Evolutionary conservation across 2,888 invertebrate genomes (phyloP).

Genomic region (Ophion slaviceki): DNA sequence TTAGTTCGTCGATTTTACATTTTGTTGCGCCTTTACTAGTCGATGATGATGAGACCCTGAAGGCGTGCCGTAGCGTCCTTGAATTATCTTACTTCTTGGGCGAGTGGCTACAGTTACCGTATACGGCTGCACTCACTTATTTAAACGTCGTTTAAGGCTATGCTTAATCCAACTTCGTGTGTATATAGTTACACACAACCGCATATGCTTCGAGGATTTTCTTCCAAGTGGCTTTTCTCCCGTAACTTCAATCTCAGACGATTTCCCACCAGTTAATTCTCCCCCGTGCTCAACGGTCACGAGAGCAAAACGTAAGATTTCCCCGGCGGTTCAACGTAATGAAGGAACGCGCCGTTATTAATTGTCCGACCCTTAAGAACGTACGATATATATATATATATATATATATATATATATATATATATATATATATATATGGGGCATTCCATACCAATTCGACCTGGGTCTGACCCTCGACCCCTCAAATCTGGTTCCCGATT

Average conservation of each 20-base stretch:
- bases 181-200: conserved; percentile 8
- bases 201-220: conserved; percentile 30
- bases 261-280: conserved; percentile 39
- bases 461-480: too few species aligned
- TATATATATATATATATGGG: too few species aligned
- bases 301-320: conserved; percentile 57
- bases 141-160: conserved; percentile 44
- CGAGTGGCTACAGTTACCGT: conserved; percentile 20
- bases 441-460: too few species aligned
- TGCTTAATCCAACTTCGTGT: conserved; percentile 39
- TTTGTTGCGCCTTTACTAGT: background rate
- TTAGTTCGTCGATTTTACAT: conserved; percentile 29
- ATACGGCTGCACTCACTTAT: conserved; percentile 11
- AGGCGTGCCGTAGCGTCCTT: conserved; percentile 43
- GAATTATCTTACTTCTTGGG: conserved; percentile 41
- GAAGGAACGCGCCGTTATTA: conserved; percentile 51
- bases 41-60: conserved; percentile 5
- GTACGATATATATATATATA: conserved; percentile 6
- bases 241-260: conserved; percentile 42
- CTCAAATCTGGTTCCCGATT: too few species aligned
- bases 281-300: conserved; percentile 23
- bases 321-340: conserved; percentile 49
- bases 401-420: too few species aligned
- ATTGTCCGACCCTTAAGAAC: conserved; percentile 38
- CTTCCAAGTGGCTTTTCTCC: conserved; percentile 13